Base-by-base conservation (phyloP, 2,113 vertebrate species). In the Clarias batrachus region DNA sequence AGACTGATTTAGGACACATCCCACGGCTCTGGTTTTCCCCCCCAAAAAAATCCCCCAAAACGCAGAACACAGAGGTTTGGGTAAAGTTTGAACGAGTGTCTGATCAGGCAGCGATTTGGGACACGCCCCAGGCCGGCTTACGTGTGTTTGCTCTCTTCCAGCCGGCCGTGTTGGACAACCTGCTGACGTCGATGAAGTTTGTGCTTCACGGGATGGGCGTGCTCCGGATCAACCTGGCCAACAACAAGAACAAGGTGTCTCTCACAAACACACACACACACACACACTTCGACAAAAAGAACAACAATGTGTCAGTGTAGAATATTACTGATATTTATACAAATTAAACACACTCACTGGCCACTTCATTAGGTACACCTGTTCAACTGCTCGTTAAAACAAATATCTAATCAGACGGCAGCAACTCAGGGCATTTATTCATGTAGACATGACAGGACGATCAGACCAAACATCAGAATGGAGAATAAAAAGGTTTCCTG, bases 161-260 rank as follows among this genome's bases (percentile, higher is more conserved):
- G 95, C 87, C 93, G 21, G 94, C 95, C 1, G 92, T 96, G 2
- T 84, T 95, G 6, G 95, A 96, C 78, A 96, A 96, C 88, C 93
- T 96, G 9, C 88, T 96, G 81, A 95, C 91, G 54, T 96, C 95
- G 0, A 94, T 96, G 93, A 96, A 95, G 94, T 93, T 94, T 90
- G 95, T 96, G 57, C 93, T 96, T 23, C 93, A 84, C 17, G 95
- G 95, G 54, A 96, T 96, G 95, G 95, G 95, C 0, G 90, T 92
- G 81, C 92, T 96, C 74, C 88, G 95, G 83, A 93, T 96, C 71
- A 95, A 95, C 88, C 92, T 96, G 7, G 90, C 93, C 19, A 93
- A 92, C 91, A 92, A 90, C 87, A 94, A 94, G 66, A 95, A 96
- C 89, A 95, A 94, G 92, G 95, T 95, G 37, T 37, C 33, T 17